Percentiles rank a stretch among this genome's conserved stretches.
Evolutionary conservation across 2,797 vertebrate species (phyloP).

Genomic region (Myotis findleyi): DNA sequence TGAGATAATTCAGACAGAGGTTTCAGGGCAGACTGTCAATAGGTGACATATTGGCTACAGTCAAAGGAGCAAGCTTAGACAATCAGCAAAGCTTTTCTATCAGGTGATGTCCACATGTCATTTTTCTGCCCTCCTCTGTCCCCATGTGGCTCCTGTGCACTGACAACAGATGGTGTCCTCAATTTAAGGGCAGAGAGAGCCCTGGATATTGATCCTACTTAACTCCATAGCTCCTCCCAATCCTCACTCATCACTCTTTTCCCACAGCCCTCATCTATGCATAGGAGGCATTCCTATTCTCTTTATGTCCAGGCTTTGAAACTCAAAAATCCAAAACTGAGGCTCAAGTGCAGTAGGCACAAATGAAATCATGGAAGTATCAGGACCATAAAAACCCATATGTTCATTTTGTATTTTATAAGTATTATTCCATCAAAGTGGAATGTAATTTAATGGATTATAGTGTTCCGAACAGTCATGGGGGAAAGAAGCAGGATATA

Average conservation of each 20-base stretch:
- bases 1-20: background rate
- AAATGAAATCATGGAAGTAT: background rate
- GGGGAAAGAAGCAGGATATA: background rate
- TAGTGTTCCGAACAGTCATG: background rate
- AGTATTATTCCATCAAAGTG: background rate
- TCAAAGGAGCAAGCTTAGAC: background rate
- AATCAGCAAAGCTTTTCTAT: background rate
- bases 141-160: background rate
- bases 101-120: background rate
- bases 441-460: background rate
- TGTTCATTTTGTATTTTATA: background rate
- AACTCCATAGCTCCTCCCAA: background rate
- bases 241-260: background rate
- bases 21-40: background rate
- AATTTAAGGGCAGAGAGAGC: background rate
- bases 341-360: background rate
- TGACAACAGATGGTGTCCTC: background rate
- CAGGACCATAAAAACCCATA: background rate
- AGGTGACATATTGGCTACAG: background rate
- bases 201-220: background rate
- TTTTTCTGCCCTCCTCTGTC: background rate
- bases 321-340: background rate
- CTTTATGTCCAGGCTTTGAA: background rate
- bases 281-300: background rate
- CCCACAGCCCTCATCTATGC: background rate